phyloP scores from a whole-genome alignment of 2,113 vertebrate genomes.

The Chlorocebus sabaeus region DNA sequence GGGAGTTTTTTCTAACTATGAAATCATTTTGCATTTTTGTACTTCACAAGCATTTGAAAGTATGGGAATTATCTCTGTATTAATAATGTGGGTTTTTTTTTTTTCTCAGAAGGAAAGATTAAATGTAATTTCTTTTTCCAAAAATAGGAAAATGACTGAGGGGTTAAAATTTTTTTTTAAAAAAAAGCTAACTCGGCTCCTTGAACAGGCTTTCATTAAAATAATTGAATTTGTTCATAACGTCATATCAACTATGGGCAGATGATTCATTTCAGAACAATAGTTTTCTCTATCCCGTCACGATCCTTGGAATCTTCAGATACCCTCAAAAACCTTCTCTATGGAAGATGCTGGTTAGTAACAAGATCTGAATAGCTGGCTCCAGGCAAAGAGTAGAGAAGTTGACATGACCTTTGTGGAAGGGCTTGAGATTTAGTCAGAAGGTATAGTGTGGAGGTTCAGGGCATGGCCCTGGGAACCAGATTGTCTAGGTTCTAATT shows the following conservation, averaged over 20 bases:
- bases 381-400: neutral
- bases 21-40: conserved; percentile 60
- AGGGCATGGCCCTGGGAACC: neutral
- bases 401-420: neutral
- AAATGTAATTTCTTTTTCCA: conserved; percentile 65
- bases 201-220: neutral
- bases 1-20: neutral
- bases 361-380: neutral
- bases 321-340: neutral
- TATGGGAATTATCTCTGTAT: conserved; percentile 62
- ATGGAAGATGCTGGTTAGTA: neutral
- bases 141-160: neutral
- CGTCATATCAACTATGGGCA: neutral
- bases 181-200: neutral
- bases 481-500: neutral
- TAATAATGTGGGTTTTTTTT: conserved; percentile 1
- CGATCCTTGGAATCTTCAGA: neutral
- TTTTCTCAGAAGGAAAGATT: conserved; percentile 46
- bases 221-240: conserved; percentile 7
- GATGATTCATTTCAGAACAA: neutral
- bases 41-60: conserved; percentile 57
- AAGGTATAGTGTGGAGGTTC: neutral
- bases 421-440: neutral
- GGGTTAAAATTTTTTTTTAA: no score
- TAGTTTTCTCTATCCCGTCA: neutral